These are phyloP conservation scores for Doris montereyensis DNA, from an alignment of 2,888 invertebrate genomes.

Conservation along the genomic window DNA sequence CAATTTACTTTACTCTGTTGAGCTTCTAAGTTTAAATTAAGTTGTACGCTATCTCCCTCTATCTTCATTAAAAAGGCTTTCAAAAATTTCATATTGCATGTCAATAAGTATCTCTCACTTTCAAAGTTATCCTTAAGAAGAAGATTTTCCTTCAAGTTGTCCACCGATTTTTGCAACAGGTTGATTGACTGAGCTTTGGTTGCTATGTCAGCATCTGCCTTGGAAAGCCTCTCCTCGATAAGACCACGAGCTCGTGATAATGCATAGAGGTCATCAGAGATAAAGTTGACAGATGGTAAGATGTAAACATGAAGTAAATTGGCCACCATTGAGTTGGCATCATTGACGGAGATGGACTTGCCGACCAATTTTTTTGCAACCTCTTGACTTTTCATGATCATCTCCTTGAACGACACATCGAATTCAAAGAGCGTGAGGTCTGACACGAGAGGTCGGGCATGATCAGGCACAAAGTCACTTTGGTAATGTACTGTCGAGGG, in stretches of 20 bases:
- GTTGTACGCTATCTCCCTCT: constrained; percentile 14
- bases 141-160: constrained; percentile 18
- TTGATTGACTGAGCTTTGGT: constrained; percentile 15
- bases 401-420: constrained; percentile 36
- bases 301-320: constrained; percentile 38
- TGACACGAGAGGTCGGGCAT: constrained; percentile 28
- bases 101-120: constrained; percentile 31
- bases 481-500: background rate
- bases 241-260: constrained; percentile 25
- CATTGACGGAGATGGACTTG: background rate
- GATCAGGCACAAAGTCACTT: constrained; percentile 1
- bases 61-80: constrained; percentile 16
- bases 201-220: constrained; percentile 25
- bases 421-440: constrained; percentile 27
- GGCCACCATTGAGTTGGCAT: constrained; percentile 24
- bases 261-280: constrained; percentile 12
- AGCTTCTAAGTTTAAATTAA: constrained; percentile 30
- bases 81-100: constrained; percentile 31
- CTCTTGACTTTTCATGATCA: constrained; percentile 33
- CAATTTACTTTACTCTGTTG: constrained; percentile 40
- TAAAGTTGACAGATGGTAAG: constrained; percentile 30
- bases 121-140: constrained; percentile 24
- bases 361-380: constrained; percentile 1
- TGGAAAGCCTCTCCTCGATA: constrained; percentile 26
- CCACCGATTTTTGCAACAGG: constrained; percentile 11